Evolutionary conservation across 2,888 invertebrate genomes (phyloP), one percentile per base, ranked within the genome.

Genomic region (Conus canariensis): DNA sequence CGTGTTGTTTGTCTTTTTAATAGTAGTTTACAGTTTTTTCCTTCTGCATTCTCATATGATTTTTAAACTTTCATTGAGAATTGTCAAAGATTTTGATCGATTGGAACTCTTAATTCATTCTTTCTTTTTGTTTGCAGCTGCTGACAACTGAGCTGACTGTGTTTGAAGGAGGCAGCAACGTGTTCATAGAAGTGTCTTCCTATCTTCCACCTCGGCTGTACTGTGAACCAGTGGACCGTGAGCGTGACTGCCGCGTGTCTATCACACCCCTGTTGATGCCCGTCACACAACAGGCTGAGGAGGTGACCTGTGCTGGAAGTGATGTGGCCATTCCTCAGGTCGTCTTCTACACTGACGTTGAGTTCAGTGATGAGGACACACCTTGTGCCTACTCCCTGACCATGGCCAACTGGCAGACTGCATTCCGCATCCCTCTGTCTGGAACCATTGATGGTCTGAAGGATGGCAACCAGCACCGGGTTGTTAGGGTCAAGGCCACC

Each of bases 361-460:
- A 90, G 30, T 59, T 83, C 2, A 90, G 89, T 25, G 85, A 88
- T 19, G 45, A 83, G n/a, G 59, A 90, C 30, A 88, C 90, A 60
- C 88, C 92, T 6, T 94, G 94, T 87, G 85, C 90, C 14, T 91
- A 93, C 88, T 88, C 90, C 56, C 92, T 94, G 25, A 92, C 91
- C n/a, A 92, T 90, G 88, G 89, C 88, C n/a, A 93, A 91, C 59
- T 94, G 93, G 93, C 82, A 85, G 25, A 59, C 85, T 0, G 87
- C 74, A 0, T 59, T 94, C 14, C 85, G 77, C 82, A 93, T 94
- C 85, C 92, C 93, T 1, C 86, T 94, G 74, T 91, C 91, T 70
- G 94, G 93, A 10, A 91, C 93, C 4, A 90, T 93, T 19, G 94
- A 94, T 90, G 91, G 91, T 16, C 85, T 94, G 60, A 92, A 91